Evolutionary conservation across 2,797 vertebrate species (phyloP), one percentile per base, ranked within the genome.

Genomic region (Cygnus olor): DNA sequence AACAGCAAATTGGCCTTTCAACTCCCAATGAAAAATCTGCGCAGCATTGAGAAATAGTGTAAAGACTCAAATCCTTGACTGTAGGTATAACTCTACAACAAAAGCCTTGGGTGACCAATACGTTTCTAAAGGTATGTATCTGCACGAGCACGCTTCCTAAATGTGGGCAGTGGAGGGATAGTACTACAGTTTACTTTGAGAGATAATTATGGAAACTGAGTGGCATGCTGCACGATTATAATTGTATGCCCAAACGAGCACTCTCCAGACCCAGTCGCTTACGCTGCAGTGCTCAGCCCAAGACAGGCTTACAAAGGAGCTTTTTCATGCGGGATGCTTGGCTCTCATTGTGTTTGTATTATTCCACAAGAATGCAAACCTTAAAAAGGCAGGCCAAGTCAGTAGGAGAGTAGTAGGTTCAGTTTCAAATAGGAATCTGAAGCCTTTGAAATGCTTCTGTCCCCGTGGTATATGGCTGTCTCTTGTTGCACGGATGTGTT

Each of bases 161-260:
- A 24, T 56, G 24, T 34, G 13, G 34, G 12, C 53, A 10, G 38
- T 34, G 68, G 53, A 72, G 68, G 53, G 69, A 47, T 14, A 3
- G 10, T 51, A 0, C 36, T 36, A 5, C 42, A 74, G 53, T 74
- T 91, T 2, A 9, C 10, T 68, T 40, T 32, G 38, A 60, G 83
- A n/a, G 42, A 17, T 32, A 32, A 4, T 65, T 11, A 3, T 40
- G 65, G 66, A 61, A 57, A n/a, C 40, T 8, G 19, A 25, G 49
- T 16, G 47, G 85, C 3, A 1, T 8, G 34, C 42, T 80, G 45
- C 60, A 34, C 28, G 3, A 10, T 10, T 73, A 7, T 1, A 17
- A 13, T 6, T 28, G 40, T 5, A 7, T 28, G 38, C 72, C 66
- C 68, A 38, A 25, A 42, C 0, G 0, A 47, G 68, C 1, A 0